These are phyloP conservation scores for Archivesica marissinica DNA, from an alignment of 1,140 invertebrate genomes.

Conservation along the genomic window DNA sequence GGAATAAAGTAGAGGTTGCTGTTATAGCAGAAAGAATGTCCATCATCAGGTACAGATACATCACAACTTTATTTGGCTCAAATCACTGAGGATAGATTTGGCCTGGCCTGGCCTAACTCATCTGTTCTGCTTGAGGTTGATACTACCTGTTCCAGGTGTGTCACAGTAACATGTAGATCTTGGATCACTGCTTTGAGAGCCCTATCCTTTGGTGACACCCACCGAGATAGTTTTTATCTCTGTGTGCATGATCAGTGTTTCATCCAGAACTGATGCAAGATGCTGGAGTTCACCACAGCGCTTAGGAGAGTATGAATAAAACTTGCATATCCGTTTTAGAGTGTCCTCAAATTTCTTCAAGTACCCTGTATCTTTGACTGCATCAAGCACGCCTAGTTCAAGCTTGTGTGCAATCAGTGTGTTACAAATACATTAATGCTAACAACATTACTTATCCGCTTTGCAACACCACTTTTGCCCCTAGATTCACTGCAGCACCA, in stretches of 20 bases:
- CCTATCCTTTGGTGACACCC: slow-evolving; percentile 28
- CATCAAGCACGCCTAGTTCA: no score
- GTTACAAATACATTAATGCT: slow-evolving; percentile 40
- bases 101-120: slow-evolving; percentile 38
- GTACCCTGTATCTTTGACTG: slow-evolving; percentile 44
- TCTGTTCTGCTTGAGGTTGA: slow-evolving; percentile 37
- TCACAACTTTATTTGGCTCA: slow-evolving; percentile 35
- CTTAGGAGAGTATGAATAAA: slow-evolving; percentile 48
- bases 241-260: no score
- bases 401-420: slow-evolving; percentile 43
- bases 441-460: slow-evolving; percentile 40
- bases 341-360: slow-evolving; percentile 58
- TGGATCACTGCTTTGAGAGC: slow-evolving; percentile 28
- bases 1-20: slow-evolving; percentile 42
- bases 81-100: no score
- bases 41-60: slow-evolving; percentile 46
- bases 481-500: slow-evolving; percentile 52
- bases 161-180: slow-evolving; percentile 29
- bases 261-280: slow-evolving; percentile 1
- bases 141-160: slow-evolving; percentile 47
- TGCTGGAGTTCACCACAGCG: slow-evolving; percentile 1
- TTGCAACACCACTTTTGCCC: slow-evolving; percentile 52
- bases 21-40: slow-evolving; percentile 41
- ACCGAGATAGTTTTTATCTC: slow-evolving; percentile 53
- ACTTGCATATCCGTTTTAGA: slow-evolving; percentile 24